These are phyloP conservation scores for Mesocricetus auratus DNA, from an alignment of 2,113 vertebrate genomes.

Conservation along the genomic window DNA sequence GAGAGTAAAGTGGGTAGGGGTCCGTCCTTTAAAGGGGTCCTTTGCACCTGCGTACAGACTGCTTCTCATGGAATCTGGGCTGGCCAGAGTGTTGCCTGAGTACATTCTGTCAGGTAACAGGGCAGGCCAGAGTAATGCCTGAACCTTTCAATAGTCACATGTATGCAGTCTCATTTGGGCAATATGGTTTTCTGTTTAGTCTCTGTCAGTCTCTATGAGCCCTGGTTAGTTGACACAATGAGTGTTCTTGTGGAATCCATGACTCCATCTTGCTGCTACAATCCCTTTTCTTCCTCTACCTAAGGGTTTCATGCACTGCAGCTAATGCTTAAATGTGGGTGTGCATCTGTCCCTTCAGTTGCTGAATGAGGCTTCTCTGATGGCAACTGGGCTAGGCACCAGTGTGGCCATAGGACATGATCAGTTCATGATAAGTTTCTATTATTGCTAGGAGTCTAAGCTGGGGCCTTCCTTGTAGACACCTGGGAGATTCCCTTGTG, in stretches of 20 bases:
- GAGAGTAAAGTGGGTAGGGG: no score
- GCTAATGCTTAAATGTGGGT: neutral
- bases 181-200: accelerated
- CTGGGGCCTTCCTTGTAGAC: neutral
- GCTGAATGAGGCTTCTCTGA: neutral
- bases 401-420: neutral
- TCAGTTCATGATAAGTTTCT: no score
- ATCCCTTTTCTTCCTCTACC: neutral
- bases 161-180: neutral
- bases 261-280: neutral
- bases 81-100: no score
- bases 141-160: neutral
- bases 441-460: neutral
- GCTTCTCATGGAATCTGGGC: no score
- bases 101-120: no score
- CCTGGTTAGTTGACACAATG: neutral
- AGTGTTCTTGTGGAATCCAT: neutral
- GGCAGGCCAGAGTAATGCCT: no score
- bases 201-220: neutral
- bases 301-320: no score
- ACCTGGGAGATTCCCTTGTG: neutral
- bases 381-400: neutral
- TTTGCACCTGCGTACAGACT: no score
- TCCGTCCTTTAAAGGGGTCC: no score
- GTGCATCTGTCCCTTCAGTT: neutral